A percentile compares a stretch with the other conserved stretches of the same genome.
Conservation (phyloP, 2,797 vertebrate genomes). For the Rhynchotus rufescens region DNA sequence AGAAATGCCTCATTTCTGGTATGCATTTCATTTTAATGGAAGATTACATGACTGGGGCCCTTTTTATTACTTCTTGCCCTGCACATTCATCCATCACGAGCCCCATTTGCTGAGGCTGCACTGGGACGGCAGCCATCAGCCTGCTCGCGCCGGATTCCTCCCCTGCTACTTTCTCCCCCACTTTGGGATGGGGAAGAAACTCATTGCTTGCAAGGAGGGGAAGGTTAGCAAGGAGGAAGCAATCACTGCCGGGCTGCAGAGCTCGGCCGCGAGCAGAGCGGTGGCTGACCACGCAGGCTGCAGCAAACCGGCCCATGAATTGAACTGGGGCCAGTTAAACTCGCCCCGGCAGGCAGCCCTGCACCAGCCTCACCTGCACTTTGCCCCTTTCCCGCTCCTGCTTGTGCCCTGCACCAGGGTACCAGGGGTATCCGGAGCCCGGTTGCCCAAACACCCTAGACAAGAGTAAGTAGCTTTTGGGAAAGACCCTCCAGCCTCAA, state of each 20-base stretch:
- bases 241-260: background rate
- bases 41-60: conserved; percentile 79
- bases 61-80: conserved; percentile 79
- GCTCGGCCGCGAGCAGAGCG: background rate
- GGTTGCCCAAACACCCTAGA: background rate
- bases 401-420: accelerated
- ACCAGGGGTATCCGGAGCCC: accelerated
- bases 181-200: background rate
- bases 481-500: background rate
- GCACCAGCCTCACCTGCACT: accelerated
- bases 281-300: background rate
- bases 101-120: conserved; percentile 72
- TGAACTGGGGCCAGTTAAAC: background rate
- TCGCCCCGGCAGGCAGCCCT: accelerated
- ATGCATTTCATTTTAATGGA: conserved; percentile 83
- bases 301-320: background rate
- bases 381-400: accelerated
- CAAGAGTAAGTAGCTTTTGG: background rate
- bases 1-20: conserved; percentile 77
- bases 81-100: conserved; percentile 75
- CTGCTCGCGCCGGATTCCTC: conserved; percentile 40
- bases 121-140: conserved; percentile 69
- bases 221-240: conserved; percentile 37
- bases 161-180: background rate
- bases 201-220: background rate